phyloP scores from a whole-genome alignment of 2,113 vertebrate genomes.

The Spermophilus dauricus region DNA sequence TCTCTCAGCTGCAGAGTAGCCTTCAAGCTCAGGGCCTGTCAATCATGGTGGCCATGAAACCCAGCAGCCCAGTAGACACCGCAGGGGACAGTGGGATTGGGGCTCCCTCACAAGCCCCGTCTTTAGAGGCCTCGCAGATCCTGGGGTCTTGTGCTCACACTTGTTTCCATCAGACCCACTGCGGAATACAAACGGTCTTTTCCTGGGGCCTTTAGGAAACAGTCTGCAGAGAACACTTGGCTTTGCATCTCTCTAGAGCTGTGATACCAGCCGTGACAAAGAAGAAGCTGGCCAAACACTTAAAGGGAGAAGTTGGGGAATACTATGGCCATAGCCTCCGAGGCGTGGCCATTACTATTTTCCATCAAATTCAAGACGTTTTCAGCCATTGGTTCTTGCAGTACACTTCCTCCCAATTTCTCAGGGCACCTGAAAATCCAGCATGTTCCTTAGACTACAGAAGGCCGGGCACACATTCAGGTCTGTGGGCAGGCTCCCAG shows the following conservation, averaged over 20 bases:
- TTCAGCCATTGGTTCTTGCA: too few species aligned
- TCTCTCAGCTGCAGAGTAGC: accelerated
- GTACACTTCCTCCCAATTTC: too few species aligned
- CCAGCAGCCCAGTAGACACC: too few species aligned
- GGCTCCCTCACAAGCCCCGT: accelerated
- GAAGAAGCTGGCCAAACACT: too few species aligned
- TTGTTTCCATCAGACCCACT: neutral
- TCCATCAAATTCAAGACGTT: too few species aligned
- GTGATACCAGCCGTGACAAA: neutral
- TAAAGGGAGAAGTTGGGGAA: neutral
- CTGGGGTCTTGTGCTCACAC: neutral
- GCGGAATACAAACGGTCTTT: neutral
- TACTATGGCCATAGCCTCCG: too few species aligned
- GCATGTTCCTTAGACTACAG: accelerated
- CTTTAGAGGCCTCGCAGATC: too few species aligned
- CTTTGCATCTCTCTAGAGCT: too few species aligned
- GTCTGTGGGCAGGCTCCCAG: neutral
- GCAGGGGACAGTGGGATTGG: too few species aligned
- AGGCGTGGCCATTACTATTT: neutral
- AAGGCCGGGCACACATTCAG: too few species aligned
- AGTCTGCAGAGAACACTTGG: neutral
- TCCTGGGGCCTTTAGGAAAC: neutral
- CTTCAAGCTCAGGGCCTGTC: neutral
- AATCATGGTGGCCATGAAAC: accelerated
- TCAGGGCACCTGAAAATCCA: accelerated